Conservation (phyloP, 1,140 invertebrate species). For the Papilio aristodemus region DNA sequence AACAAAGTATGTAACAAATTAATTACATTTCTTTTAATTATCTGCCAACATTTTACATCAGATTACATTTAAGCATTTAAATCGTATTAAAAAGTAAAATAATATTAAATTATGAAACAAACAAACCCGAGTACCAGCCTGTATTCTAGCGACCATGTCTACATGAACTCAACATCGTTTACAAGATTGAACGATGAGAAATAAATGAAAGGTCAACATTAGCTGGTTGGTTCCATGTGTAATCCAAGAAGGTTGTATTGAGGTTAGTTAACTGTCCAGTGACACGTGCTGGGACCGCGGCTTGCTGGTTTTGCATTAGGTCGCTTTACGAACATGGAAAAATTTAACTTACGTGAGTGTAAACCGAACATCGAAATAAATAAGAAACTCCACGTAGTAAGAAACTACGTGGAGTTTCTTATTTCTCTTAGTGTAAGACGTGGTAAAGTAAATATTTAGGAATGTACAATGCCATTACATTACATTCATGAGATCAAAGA, state of each 20-base stretch:
- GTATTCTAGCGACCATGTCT: conserved; percentile 19
- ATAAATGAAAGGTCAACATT: conserved; percentile 35
- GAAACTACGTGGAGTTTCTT: too few species aligned
- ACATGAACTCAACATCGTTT: conserved; percentile 10
- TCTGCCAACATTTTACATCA: too few species aligned
- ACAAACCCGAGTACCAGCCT: not conserved
- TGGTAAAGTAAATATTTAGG: too few species aligned
- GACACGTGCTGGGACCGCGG: conserved; percentile 40
- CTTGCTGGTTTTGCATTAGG: conserved; percentile 32
- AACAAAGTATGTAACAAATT: too few species aligned
- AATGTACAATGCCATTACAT: too few species aligned
- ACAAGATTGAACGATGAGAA: conserved; percentile 5
- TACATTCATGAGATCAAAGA: too few species aligned
- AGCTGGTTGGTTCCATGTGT: conserved; percentile 40
- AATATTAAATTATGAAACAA: not conserved
- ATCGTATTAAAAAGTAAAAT: too few species aligned
- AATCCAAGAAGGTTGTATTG: conserved; percentile 54
- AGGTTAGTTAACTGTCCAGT: conserved; percentile 55
- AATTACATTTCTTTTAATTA: too few species aligned
- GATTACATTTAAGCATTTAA: too few species aligned
- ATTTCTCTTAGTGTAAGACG: too few species aligned
- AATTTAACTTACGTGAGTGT: not conserved
- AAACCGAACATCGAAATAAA: too few species aligned
- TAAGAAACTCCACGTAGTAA: too few species aligned
- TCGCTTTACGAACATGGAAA: not conserved